Conservation (phyloP, 2,113 vertebrate species). For the Anarhynchus alexandrinus region DNA sequence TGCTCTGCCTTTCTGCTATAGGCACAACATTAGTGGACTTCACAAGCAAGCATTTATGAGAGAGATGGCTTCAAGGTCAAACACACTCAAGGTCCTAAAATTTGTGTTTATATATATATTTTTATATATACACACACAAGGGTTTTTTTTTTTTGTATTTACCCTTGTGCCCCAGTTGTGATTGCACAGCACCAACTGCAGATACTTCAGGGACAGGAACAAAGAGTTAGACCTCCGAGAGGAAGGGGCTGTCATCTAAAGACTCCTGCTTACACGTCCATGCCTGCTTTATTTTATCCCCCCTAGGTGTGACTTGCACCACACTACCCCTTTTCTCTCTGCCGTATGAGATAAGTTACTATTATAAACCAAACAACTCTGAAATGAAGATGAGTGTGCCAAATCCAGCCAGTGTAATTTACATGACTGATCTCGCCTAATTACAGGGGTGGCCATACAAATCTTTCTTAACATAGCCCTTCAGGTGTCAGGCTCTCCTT, state of each 20-base stretch:
- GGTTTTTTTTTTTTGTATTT: neutral
- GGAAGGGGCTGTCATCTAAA: neutral
- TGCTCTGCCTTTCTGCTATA: neutral
- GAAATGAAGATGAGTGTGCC: neutral
- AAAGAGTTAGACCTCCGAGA: neutral
- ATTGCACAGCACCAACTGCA: neutral
- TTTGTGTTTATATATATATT: neutral
- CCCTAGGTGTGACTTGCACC: neutral
- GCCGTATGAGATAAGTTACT: neutral
- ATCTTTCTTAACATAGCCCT: neutral
- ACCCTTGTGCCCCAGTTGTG: neutral
- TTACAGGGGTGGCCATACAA: neutral
- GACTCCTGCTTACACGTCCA: neutral
- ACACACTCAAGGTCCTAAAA: neutral
- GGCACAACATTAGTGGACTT: neutral
- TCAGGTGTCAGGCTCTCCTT: neutral
- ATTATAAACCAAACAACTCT: neutral
- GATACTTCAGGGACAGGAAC: neutral
- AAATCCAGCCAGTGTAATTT: neutral
- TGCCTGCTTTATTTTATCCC: neutral
- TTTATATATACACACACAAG: neutral
- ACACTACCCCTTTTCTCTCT: neutral
- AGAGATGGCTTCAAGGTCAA: neutral
- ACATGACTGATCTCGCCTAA: neutral
- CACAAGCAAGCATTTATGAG: neutral